Conservation (phyloP, 2,888 invertebrate genomes). For the Lithosia quadra region DNA sequence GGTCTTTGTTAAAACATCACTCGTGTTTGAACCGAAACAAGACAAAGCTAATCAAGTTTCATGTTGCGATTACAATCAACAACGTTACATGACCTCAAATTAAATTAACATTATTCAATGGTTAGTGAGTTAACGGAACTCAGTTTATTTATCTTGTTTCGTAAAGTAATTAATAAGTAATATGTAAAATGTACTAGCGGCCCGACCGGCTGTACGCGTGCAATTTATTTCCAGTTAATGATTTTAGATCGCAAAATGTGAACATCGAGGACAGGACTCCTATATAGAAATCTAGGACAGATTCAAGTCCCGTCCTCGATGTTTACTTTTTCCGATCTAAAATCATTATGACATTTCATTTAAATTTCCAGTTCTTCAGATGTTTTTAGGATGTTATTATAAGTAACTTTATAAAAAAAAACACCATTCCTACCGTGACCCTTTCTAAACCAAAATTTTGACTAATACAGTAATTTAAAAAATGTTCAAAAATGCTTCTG, state of each 20-base stretch:
- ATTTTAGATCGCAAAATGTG: no score
- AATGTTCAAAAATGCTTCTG: no score
- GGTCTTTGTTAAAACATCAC: background rate
- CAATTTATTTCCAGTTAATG: no score
- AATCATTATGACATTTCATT: no score
- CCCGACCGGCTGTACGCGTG: background rate
- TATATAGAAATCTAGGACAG: no score
- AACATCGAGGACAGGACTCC: no score
- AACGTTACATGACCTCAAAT: constrained; percentile 62
- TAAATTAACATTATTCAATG: constrained; percentile 58
- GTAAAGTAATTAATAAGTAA: background rate
- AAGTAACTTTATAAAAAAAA: no score
- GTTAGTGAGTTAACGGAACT: constrained; percentile 40
- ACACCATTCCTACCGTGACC: background rate
- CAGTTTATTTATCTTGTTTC: constrained; percentile 14
- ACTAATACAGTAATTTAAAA: background rate
- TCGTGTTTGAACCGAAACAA: background rate
- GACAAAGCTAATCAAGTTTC: constrained; percentile 56
- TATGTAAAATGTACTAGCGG: background rate
- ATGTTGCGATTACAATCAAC: constrained; percentile 65
- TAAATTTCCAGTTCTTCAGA: no score
- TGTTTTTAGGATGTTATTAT: no score
- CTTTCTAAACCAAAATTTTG: background rate
- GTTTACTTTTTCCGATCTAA: no score
- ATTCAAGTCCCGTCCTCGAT: no score